Percentiles rank a stretch among this genome's conserved stretches.
Conservation (phyloP, 1,140 invertebrate species). For the Zaprionus gabonicus region DNA sequence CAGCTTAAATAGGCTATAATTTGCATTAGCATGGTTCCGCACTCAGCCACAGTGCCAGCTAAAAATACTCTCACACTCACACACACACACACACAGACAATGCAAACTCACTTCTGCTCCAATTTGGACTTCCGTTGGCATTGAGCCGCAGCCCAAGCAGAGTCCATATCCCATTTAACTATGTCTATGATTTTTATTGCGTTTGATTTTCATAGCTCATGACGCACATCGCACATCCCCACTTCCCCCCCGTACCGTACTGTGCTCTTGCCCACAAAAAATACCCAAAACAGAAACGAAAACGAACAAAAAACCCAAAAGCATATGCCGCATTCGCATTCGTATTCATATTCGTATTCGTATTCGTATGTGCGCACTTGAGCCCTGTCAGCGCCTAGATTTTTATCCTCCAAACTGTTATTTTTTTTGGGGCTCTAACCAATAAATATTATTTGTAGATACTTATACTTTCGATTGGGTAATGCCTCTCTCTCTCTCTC, state of each 20-base stretch:
- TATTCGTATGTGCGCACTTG: constrained; percentile 61
- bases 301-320: constrained; percentile 21
- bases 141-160: constrained; percentile 16
- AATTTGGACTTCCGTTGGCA: constrained; percentile 60
- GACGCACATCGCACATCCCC: constrained; percentile 58
- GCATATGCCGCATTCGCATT: constrained; percentile 70
- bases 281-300: constrained; percentile 17
- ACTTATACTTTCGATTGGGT: constrained; percentile 30
- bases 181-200: constrained; percentile 71
- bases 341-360: constrained; percentile 48
- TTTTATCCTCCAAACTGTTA: constrained; percentile 67
- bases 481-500: neutral
- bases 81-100: constrained; percentile 4
- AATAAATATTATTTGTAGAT: constrained; percentile 53
- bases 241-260: too few species aligned
- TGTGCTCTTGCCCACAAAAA: neutral
- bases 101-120: constrained; percentile 43
- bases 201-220: constrained; percentile 77
- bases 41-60: constrained; percentile 57
- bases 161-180: constrained; percentile 29
- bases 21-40: constrained; percentile 80
- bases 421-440: constrained; percentile 58
- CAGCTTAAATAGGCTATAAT: constrained; percentile 80
- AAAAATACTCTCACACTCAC: constrained; percentile 34
- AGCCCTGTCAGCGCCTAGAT: constrained; percentile 68